Evolutionary conservation across 2,888 invertebrate genomes (phyloP), one percentile per base, ranked within the genome.

Genomic region (Ellobium chinense): DNA sequence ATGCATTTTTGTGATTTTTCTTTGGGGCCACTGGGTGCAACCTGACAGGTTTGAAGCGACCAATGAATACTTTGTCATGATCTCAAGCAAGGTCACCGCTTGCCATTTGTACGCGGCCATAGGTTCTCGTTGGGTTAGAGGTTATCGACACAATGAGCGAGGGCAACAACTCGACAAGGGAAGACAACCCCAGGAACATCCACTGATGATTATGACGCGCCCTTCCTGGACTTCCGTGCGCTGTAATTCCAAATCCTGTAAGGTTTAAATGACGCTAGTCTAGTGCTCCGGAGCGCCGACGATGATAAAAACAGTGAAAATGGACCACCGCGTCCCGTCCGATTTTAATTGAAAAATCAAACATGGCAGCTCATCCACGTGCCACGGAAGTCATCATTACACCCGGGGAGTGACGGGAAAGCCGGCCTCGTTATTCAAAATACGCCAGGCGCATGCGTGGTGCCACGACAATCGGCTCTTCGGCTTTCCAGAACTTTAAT

Each of bases 291-390:
- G n/a, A n/a, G n/a, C n/a, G n/a, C 46, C 46, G 18, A 46, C 46
- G 46, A 46, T 18, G 46, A 18, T 46, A 18, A 46, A 46, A 60
- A 37, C 68, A 56, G 66, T 18, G 75, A 66, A 66, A 29, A 56
- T 66, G 66, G 66, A 21, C 73, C 54, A 60, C 65, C n/a, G n/a
- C n/a, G n/a, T n/a, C 68, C 68, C 68, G 68, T 77, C 77, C n/a
- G 62, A 70, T 78, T 78, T 70, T 78, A 78, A 79, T 79, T 79
- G 78, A 56, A 63, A 79, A 79, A 79, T 79, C 78, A 73, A 79
- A 79, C 72, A 79, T 79, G 78, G 73, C 78, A 37, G 54, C 73
- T 36, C 24, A 63, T 58, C 66, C 78, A 79, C 78, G 78, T 79
- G 78, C 1, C 78, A 9, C 78, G 78, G 78, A 79, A 79, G 73